Evolutionary conservation across 2,888 invertebrate species (phyloP), one percentile per base, ranked within the genome.

Genomic region (Didymodactylos carnosus): DNA sequence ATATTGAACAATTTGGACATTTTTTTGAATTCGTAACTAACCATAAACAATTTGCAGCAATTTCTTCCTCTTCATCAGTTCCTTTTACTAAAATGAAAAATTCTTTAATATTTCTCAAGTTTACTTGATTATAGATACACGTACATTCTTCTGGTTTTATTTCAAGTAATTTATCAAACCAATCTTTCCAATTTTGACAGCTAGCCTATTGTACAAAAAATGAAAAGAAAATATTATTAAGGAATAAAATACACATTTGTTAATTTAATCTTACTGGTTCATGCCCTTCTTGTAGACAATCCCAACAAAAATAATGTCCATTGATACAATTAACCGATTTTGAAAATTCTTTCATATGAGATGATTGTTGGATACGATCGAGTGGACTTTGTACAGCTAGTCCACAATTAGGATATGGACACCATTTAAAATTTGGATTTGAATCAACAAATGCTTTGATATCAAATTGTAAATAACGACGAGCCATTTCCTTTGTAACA

Each of bases 371-470:
- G 6, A 82, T 82, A 16, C 80, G 80, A 73, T 81, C 81, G 39
- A 76, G 77, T 3, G 80, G 79, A n/a, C 79, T 78, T 72, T 77
- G 76, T 1, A 88, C 88, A 13, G 88, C 88, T 77, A 87, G 82
- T 7, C 87, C 87, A 81, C 88, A 88, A 16, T 87, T 88, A 39
- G 88, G 87, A 78, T 85, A 86, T 5, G 88, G 88, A 79, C 88
- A 88, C 88, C 88, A 88, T 81, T 88, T 88, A 77, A 88, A 88
- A 77, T 85, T 85, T 76, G 88, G 87, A 80, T 88, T 88, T 76
- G 87, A 87, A 78, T 88, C 88, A 62, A 88, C 88, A 82, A 88
- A 88, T 7, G 88, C 88, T 88, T 88, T 87, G 76, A 88, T 88
- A 81, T 88, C 88, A 81, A 88, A 88, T 79, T 88, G 88, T 29